Conservation (phyloP, 2,888 invertebrate species). For the Leptinotarsa rubiginosa region DNA sequence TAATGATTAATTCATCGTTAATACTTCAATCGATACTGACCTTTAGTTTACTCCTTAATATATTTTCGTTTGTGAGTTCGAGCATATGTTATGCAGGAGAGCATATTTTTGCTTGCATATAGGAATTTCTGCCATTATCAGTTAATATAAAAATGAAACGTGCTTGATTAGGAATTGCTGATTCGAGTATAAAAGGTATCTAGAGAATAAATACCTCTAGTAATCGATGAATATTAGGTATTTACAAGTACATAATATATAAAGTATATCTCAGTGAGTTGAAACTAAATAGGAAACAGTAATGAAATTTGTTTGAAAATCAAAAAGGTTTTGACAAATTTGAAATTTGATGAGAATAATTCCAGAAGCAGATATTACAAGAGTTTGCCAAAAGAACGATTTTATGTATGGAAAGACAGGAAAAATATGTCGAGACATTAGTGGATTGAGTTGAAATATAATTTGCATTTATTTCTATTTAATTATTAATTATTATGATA, state of each 20-base stretch:
- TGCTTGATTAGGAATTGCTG: too few relatives aligned
- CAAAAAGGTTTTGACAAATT: too few relatives aligned
- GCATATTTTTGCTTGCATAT: too few relatives aligned
- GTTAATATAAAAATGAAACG: too few relatives aligned
- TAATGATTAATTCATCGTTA: conserved; percentile 11
- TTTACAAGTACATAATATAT: too few relatives aligned
- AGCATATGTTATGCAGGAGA: background rate
- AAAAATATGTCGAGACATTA: conserved; percentile 20
- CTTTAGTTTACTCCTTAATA: background rate
- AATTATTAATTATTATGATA: background rate
- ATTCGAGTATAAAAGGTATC: too few relatives aligned
- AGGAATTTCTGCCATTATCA: too few relatives aligned
- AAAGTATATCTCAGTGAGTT: too few relatives aligned
- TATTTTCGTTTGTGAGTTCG: conserved; percentile 4
- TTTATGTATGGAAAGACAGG: background rate
- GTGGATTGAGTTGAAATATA: conserved; percentile 22
- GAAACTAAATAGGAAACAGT: too few relatives aligned
- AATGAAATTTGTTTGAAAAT: too few relatives aligned
- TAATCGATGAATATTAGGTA: too few relatives aligned
- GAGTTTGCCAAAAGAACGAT: conserved; percentile 11
- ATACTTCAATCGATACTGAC: conserved; percentile 3
- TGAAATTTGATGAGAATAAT: background rate
- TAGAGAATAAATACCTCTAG: too few relatives aligned
- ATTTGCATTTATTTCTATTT: conserved; percentile 18
- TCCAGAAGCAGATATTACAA: background rate